Evolutionary conservation across 92 coral and sea anemone species (phyloP), one percentile per base, ranked within the genome.

Genomic region (Hydrozoanthus gracilis): DNA sequence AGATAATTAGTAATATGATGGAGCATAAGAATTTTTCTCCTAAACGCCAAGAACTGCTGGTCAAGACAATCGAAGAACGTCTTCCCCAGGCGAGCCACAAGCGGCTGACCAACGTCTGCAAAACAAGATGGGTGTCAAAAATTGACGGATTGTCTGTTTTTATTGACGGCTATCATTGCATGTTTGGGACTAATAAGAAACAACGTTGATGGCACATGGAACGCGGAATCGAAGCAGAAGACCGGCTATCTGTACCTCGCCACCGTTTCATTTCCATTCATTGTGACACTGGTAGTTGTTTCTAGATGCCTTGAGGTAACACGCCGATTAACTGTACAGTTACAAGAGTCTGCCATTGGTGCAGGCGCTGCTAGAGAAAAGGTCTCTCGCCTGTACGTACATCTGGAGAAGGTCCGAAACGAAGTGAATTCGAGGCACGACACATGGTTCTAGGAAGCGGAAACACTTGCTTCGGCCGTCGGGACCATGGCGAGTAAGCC

Each of bases 101-200:
- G 6, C 79, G 71, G 44, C 88, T 84, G 13, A 49, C 51, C 20
- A 67, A 84, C 55, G 88, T 84, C 39, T 84, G 88, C 27, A 67
- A 79, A 35, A 84, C 88, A 47, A 70, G 79, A 67, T 84, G 88
- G 88, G 61, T 84, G 20, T 65, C 79, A 39, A 62, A 70, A 18
- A 84, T 84, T 70, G n/a, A 84, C 71, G 80, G 88, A 46, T 51
- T 84, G 50, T 39, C 0, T 39, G 75, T 84, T 46, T 84, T 84
- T 68, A 48, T 52, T 56, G 52, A 45, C 64, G 20, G 88, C 73
- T 35, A 70, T 85, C 49, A n/a, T 85, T n/a, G 61, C 48, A 14
- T 71, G 71, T 7, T 60, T 84, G 11, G 88, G 68, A 20, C 66
- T 10, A 9, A 71, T 83, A 27, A 69, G 12, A 13, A 55, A 46